A percentile compares a stretch with the other conserved stretches of the same genome.
Conservation (phyloP, 2,797 vertebrate species). For the Myotis vivesi region DNA sequence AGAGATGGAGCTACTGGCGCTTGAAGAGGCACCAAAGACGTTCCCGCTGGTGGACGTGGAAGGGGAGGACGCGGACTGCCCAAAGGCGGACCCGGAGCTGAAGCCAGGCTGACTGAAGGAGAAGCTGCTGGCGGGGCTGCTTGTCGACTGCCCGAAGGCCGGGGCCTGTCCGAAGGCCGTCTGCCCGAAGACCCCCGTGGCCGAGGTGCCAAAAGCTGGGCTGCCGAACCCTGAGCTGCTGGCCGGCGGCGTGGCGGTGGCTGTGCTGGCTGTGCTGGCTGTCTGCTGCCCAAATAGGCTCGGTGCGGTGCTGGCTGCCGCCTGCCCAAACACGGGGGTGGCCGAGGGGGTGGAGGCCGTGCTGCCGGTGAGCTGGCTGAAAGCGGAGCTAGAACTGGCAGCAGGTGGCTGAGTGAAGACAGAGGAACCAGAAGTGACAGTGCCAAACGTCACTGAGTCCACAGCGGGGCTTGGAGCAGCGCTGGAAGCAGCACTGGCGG, state of each 20-base stretch:
- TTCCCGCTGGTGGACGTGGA: conserved; percentile 80
- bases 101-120: conserved; percentile 85
- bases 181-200: conserved; percentile 88
- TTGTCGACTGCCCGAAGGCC: conserved; percentile 83
- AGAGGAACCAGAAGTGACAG: conserved; percentile 58
- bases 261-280: conserved; percentile 56
- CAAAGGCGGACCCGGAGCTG: conserved; percentile 84
- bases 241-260: conserved; percentile 40
- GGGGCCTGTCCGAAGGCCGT: conserved; percentile 88
- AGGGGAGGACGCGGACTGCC: conserved; percentile 84
- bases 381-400: conserved; percentile 81
- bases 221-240: conserved; percentile 79
- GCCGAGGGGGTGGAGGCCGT: conserved; percentile 65
- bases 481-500: conserved; percentile 21
- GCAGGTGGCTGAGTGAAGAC: conserved; percentile 75
- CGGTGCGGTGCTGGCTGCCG: conserved; percentile 71
- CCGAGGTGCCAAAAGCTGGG: conserved; percentile 81
- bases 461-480: conserved; percentile 62
- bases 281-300: conserved; percentile 84
- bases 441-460: conserved; percentile 67
- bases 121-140: conserved; percentile 80
- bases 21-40: conserved; percentile 86
- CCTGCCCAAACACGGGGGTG: conserved; percentile 80
- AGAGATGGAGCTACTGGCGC: conserved; percentile 84
- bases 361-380: conserved; percentile 83